phyloP scores from a whole-genome alignment of 2,797 vertebrate species.

The Ispidina picta region DNA sequence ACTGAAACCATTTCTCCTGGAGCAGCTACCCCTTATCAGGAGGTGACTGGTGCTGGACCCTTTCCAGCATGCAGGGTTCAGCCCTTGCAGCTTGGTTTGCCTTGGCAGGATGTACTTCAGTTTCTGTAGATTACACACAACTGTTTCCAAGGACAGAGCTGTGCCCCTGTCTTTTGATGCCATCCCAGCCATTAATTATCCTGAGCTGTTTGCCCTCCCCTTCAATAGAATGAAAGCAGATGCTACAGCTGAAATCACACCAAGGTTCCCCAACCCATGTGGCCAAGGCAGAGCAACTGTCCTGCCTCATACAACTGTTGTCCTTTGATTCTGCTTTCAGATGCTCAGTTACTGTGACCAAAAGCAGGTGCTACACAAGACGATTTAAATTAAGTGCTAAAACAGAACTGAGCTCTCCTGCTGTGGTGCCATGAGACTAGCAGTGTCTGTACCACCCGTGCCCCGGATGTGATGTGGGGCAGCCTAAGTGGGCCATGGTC shows the following conservation, averaged over 20 bases:
- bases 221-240: neutral
- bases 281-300: neutral
- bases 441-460: neutral
- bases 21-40: neutral
- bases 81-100: neutral
- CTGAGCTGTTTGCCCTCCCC: neutral
- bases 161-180: neutral
- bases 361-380: neutral
- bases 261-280: neutral
- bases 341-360: fast-evolving
- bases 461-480: neutral
- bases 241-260: neutral
- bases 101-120: neutral
- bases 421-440: neutral
- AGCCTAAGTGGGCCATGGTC: neutral
- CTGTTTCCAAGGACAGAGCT: neutral
- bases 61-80: neutral
- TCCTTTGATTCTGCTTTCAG: neutral
- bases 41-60: neutral
- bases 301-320: neutral
- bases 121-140: neutral
- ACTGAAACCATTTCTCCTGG: fast-evolving
- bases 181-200: neutral
- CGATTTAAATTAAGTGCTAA: neutral
- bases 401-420: neutral